These are phyloP conservation scores for Labeo catla DNA, from an alignment of 2,113 vertebrate genomes.

Conservation along the genomic window DNA sequence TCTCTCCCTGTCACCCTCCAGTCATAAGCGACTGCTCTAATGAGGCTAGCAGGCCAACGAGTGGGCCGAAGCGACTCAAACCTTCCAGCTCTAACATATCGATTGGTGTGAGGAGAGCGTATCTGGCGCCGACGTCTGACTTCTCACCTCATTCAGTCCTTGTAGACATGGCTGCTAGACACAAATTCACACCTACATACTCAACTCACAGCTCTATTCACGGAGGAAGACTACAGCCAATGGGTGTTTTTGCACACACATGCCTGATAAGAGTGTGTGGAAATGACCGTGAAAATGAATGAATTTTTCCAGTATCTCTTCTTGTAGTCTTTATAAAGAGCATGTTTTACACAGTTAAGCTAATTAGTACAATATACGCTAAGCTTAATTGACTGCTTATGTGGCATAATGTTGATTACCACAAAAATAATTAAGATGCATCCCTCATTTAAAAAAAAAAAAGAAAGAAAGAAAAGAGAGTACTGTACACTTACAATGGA, in stretches of 20 bases:
- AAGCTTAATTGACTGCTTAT: not conserved
- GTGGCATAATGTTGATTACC: not conserved
- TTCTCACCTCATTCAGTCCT: constrained; percentile 8
- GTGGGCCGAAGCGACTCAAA: not conserved
- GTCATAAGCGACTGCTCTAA: not conserved
- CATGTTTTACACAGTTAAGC: not conserved
- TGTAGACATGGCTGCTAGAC: not conserved
- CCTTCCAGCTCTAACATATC: constrained; percentile 4
- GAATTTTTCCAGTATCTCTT: not conserved
- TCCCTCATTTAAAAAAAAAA: not conserved
- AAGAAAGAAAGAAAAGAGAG: not conserved
- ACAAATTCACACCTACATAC: constrained; percentile 17
- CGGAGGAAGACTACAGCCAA: not conserved
- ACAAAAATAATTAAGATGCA: not conserved
- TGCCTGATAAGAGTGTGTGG: not conserved
- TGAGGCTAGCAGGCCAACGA: constrained; percentile 16
- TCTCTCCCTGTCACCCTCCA: constrained; percentile 1
- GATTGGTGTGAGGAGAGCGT: not conserved
- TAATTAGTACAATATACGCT: not conserved
- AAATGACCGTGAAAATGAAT: not conserved
- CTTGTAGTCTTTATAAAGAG: not conserved
- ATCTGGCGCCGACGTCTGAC: constrained; percentile 5
- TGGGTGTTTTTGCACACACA: constrained; percentile 7
- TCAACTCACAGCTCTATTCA: not conserved
- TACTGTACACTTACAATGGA: not conserved